Evolutionary conservation across 2,888 invertebrate species (phyloP), one percentile per base, ranked within the genome.

Genomic region (Lacanobia oleracea): DNA sequence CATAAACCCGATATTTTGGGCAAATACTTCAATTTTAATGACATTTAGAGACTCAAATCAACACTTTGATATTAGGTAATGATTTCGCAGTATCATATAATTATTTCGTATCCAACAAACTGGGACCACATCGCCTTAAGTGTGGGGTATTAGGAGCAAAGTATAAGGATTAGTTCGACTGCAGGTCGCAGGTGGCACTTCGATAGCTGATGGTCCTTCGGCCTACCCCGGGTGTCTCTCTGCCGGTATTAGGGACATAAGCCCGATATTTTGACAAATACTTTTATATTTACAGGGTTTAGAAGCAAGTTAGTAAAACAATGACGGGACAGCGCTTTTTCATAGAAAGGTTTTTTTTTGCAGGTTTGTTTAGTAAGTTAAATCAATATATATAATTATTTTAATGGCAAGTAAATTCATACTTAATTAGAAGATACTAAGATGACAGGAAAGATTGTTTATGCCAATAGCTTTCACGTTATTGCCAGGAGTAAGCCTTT

Each of bases 171-270:
- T 77, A 80, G 48, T 70, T 43, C 54, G 61, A 53, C 57, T 71
- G 72, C 72, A 71, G 53, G 73, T 67, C 71, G 69, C 82, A 82
- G 82, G 84, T 82, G 82, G 72, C 72, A 50, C 53, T 71, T 61
- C 81, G 72, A 77, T 56, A 45, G 66, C 60, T 75, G 72, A 84
- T 82, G 70, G 81, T 67, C 61, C 14, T 51, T 62, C 61, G 50
- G 69, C 56, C 51, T 40, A 33, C n/a, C 59, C 62, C 50, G 57
- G 60, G 21, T 10, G 12, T 51, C 64, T 33, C 37, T 18, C 59
- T 66, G 67, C 53, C 60, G 65, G 72, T 83, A 67, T 72, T 54
- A 67, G 61, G 21, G 50, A 70, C 61, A 83, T 79, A 70, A 69
- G 65, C 62, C 27, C 37, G 56, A 59, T 60, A 74, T 64, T 81